A percentile compares a stretch with the other conserved stretches of the same genome.
Conservation (phyloP, 2,113 vertebrate genomes). For the Alligator sinensis region DNA sequence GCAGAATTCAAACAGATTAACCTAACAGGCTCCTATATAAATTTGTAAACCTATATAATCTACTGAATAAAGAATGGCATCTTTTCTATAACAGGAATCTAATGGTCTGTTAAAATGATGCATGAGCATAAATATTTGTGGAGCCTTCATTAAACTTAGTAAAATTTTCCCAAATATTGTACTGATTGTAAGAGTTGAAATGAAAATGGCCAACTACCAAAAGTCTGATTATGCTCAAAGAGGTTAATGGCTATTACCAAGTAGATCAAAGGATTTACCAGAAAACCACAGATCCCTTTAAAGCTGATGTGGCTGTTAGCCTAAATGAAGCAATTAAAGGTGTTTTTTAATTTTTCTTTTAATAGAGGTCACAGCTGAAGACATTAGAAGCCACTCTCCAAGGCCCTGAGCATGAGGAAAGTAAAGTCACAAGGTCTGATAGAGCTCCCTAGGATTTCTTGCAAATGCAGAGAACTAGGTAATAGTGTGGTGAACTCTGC, state of each 20-base stretch:
- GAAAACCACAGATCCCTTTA: neutral
- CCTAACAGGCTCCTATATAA: neutral
- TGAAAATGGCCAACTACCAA: neutral
- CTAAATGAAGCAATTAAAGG: neutral
- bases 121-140: neutral
- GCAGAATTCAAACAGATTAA: neutral
- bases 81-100: neutral
- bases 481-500: neutral
- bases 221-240: neutral
- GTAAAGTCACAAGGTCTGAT: neutral
- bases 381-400: neutral
- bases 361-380: neutral
- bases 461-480: neutral
- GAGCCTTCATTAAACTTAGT: neutral
- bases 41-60: neutral
- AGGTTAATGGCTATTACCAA: neutral
- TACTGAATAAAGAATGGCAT: neutral
- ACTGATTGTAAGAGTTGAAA: neutral
- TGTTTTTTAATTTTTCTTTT: no score
- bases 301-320: neutral
- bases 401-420: neutral
- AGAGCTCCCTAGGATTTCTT: neutral
- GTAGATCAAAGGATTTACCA: neutral
- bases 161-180: neutral
- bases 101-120: neutral